phyloP scores from a whole-genome alignment of 2,888 invertebrate species.

The Drosophila tanythrix region DNA sequence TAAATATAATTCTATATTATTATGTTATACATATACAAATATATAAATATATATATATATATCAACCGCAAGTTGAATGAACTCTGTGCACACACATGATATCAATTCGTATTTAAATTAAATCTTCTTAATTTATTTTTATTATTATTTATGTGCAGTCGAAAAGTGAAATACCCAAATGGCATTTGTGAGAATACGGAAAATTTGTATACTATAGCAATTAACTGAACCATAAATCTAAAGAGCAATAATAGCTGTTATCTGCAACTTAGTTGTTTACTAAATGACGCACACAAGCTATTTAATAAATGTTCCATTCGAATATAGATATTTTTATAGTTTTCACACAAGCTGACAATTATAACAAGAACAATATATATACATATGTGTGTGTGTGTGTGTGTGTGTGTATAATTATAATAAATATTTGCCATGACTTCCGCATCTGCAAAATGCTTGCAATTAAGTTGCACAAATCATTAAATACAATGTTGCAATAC shows the following conservation, averaged over 20 bases:
- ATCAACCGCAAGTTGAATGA: constrained; percentile 28
- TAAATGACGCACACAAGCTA: constrained; percentile 20
- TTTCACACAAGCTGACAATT: background rate
- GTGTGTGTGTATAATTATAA: background rate
- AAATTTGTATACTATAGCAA: constrained; percentile 6
- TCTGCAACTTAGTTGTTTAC: constrained; percentile 1
- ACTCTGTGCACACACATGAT: constrained; percentile 1
- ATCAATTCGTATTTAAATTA: constrained; percentile 23
- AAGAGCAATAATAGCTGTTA: constrained; percentile 2
- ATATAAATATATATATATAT: background rate
- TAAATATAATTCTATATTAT: background rate
- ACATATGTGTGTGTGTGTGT: background rate
- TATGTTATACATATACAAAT: background rate
- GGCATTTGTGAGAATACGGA: constrained; percentile 14
- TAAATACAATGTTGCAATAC: constrained; percentile 21
- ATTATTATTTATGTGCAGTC: background rate
- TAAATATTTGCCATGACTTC: constrained; percentile 33
- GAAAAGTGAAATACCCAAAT: background rate
- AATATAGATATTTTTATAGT: constrained; percentile 1
- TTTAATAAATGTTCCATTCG: background rate
- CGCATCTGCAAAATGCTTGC: constrained; percentile 40
- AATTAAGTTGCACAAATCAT: constrained; percentile 41
- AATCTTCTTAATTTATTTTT: background rate
- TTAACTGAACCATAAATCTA: constrained; percentile 8
- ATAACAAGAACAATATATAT: background rate